phyloP scores from a whole-genome alignment of 2,888 invertebrate species.

The Pollenia griseotomentosa region DNA sequence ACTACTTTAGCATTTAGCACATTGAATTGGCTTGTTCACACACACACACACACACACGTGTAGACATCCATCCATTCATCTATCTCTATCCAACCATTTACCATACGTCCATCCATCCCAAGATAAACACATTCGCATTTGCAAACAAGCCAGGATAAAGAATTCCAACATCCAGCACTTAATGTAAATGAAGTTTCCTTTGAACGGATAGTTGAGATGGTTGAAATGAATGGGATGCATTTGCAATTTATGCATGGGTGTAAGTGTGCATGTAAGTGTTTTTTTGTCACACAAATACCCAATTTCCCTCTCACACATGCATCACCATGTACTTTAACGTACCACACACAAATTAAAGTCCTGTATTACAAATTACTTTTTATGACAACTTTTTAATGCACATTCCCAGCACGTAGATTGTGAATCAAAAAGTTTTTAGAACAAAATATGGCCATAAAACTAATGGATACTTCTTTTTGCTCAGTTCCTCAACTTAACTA shows the following conservation, averaged over 20 bases:
- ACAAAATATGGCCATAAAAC: slow-evolving; percentile 50
- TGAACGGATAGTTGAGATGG: slow-evolving; percentile 1
- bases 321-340: background rate
- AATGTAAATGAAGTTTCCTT: slow-evolving; percentile 58
- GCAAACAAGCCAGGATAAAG: slow-evolving; percentile 23
- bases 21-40: slow-evolving; percentile 33
- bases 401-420: slow-evolving; percentile 26
- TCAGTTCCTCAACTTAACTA: slow-evolving; percentile 6
- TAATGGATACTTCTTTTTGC: slow-evolving; percentile 35
- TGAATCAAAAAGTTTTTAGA: slow-evolving; percentile 41
- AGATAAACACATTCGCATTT: slow-evolving; percentile 23
- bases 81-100: background rate
- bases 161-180: slow-evolving; percentile 34
- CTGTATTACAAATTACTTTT: slow-evolving; percentile 64
- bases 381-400: slow-evolving; percentile 58
- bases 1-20: slow-evolving; percentile 60
- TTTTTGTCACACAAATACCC: background rate
- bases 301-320: background rate
- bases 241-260: slow-evolving; percentile 13
- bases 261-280: slow-evolving; percentile 5
- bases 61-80: background rate
- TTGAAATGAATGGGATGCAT: slow-evolving; percentile 11
- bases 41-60: background rate
- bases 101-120: slow-evolving; percentile 27
- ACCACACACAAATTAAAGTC: slow-evolving; percentile 50